A percentile compares a stretch with the other conserved stretches of the same genome.
phyloP scores from a whole-genome alignment of 64 coral and sea anemone genomes.

The Trachythela sp. region DNA sequence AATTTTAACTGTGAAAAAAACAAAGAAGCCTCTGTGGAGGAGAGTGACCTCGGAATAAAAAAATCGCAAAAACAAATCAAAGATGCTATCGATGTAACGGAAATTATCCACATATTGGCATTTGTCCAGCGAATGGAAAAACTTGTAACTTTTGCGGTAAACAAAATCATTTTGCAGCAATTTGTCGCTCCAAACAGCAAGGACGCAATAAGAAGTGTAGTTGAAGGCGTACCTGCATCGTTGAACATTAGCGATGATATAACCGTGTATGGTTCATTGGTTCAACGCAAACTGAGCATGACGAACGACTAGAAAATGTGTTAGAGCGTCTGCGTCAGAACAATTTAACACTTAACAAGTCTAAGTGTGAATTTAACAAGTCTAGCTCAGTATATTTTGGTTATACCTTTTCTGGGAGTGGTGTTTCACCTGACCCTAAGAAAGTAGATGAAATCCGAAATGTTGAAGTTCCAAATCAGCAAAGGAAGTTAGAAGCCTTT shows the following conservation, averaged over 20 bases:
- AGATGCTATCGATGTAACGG: slow-evolving; percentile 6
- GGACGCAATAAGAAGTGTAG: not conserved
- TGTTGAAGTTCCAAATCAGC: not conserved
- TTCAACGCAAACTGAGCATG: not conserved
- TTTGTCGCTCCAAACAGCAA: not conserved
- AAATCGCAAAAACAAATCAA: not conserved
- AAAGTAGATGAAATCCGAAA: slow-evolving; percentile 14
- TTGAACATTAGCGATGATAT: slow-evolving; percentile 15
- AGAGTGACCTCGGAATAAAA: not conserved
- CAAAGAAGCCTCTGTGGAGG: too few relatives aligned
- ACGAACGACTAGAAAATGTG: not conserved
- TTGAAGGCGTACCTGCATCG: not conserved
- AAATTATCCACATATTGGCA: not conserved
- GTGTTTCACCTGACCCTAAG: not conserved
- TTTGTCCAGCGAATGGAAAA: slow-evolving; percentile 31
- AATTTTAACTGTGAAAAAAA: too few relatives aligned
- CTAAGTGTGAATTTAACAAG: not conserved
- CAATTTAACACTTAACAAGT: not conserved
- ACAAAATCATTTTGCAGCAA: slow-evolving; percentile 25
- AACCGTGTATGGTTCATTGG: not conserved
- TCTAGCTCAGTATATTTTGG: not conserved
- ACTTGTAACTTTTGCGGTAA: slow-evolving; percentile 33
- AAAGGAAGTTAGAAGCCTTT: slow-evolving; percentile 19
- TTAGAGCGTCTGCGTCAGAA: not conserved
- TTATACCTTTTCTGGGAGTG: not conserved